Percentiles rank a stretch among this genome's conserved stretches.
Conservation (phyloP, 2,797 vertebrate genomes). For the Lates japonicus region DNA sequence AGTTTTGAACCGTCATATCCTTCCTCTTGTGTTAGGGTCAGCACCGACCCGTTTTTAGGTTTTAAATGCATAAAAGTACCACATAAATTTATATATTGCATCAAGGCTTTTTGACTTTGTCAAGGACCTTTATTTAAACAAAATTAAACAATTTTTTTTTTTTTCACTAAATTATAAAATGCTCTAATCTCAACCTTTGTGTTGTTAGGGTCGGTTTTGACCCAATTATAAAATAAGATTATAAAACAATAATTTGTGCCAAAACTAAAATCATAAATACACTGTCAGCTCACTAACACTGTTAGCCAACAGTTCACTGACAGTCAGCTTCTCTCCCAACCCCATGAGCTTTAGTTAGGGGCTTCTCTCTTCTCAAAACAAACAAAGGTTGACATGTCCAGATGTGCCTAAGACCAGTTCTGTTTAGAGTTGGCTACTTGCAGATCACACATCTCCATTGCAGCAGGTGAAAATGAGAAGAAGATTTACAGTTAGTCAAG, state of each 20-base stretch:
- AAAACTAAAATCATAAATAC: too few relatives aligned
- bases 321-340: too few relatives aligned
- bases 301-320: not conserved
- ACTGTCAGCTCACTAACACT: too few relatives aligned
- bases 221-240: too few relatives aligned
- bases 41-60: too few relatives aligned
- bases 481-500: constrained; percentile 11
- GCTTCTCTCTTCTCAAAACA: not conserved
- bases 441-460: constrained; percentile 19
- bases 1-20: too few relatives aligned
- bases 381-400: not conserved
- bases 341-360: too few relatives aligned
- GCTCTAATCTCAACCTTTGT: not conserved
- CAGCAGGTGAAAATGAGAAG: constrained; percentile 25
- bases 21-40: too few relatives aligned
- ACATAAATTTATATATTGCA: constrained; percentile 13
- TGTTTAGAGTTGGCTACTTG: not conserved
- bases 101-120: constrained; percentile 39
- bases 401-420: not conserved
- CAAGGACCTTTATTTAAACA: constrained; percentile 30
- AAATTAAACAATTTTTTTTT: not conserved
- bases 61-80: not conserved
- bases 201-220: too few relatives aligned
- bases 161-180: constrained; percentile 19
- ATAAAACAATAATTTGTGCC: too few relatives aligned